These are phyloP conservation scores for Polydrusus tereticollis DNA, from an alignment of 2,888 invertebrate genomes.

Conservation along the genomic window DNA sequence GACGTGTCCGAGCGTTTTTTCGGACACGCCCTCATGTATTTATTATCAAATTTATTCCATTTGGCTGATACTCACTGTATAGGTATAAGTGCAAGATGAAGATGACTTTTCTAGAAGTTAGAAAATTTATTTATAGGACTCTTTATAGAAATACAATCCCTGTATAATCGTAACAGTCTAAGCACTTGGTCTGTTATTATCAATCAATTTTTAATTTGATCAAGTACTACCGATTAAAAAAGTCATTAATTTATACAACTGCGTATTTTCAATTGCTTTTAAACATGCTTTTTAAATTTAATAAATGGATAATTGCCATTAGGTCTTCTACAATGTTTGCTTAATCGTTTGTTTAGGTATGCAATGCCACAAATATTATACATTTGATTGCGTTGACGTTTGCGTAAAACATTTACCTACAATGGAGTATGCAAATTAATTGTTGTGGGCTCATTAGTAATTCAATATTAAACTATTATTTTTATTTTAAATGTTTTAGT, in stretches of 20 bases:
- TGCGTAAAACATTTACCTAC: not conserved
- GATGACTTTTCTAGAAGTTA: too few relatives aligned
- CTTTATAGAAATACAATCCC: not conserved
- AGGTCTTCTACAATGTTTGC: not conserved
- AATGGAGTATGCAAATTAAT: not conserved
- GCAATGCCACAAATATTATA: not conserved
- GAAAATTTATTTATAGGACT: too few relatives aligned
- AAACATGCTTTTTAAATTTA: conserved; percentile 5
- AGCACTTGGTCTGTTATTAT: not conserved
- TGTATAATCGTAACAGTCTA: not conserved
- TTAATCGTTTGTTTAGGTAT: conserved; percentile 10
- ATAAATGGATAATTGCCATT: not conserved
- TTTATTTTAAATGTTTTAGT: not conserved
- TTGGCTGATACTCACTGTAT: too few relatives aligned
- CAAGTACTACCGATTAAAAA: not conserved
- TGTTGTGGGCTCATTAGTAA: too few relatives aligned
- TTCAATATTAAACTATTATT: not conserved
- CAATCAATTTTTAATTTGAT: not conserved
- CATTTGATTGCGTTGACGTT: not conserved
- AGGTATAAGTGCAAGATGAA: too few relatives aligned
- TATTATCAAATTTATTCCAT: too few relatives aligned
- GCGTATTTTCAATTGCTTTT: not conserved
- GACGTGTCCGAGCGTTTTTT: too few relatives aligned
- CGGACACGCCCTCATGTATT: too few relatives aligned
- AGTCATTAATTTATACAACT: conserved; percentile 8